Evolutionary conservation across 1,140 invertebrate genomes (phyloP), one percentile per base, ranked within the genome.

Genomic region (Drosophila tsacasi): DNA sequence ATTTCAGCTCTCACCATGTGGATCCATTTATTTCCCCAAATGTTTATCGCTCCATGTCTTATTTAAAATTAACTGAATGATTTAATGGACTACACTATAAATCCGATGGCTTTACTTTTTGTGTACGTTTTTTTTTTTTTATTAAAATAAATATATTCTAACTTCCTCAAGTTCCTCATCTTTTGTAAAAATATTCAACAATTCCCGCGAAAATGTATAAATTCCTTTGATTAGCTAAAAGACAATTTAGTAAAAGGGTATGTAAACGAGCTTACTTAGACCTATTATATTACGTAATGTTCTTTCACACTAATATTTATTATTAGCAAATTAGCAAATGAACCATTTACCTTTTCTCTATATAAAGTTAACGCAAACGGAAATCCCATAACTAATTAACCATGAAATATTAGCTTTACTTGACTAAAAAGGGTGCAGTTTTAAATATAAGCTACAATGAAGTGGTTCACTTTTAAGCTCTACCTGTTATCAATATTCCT

Each of bases 1-100:
- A 13, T 74, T 66, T 44, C 9, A 83, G 81, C 81, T 30, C 57
- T 83, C 5, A 83, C 81, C 23, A 83, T 76, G 46, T 83, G 81
- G 81, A 5, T 83, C 0, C 61, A 79, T 37, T 40, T 40, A 13
- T 19, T 19, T 10, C 57, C 81, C 1, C 81, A 83, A 61, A 64
- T 84, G 50, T 83, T 83, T 39, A 49, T 35, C 8, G 64, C 55
- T 9, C 81, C 72, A 6, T 83, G 81, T 19, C 19, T 7, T 15
- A 9, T 21, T 37, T 12, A 27, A 25, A 37, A 15, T n/a, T 9
- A 8, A 40, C n/a, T 25, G 12, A 13, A 6, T 13, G 5, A 9
- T 19, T 19, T 10, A 19, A 21, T n/a, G n/a, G n/a, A n/a, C n/a
- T n/a, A 37, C 12, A 37, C 35, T 4, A 40, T 9, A 40, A 40